Conservation (phyloP, 2,888 invertebrate genomes). For the Temnothorax ravouxi region DNA sequence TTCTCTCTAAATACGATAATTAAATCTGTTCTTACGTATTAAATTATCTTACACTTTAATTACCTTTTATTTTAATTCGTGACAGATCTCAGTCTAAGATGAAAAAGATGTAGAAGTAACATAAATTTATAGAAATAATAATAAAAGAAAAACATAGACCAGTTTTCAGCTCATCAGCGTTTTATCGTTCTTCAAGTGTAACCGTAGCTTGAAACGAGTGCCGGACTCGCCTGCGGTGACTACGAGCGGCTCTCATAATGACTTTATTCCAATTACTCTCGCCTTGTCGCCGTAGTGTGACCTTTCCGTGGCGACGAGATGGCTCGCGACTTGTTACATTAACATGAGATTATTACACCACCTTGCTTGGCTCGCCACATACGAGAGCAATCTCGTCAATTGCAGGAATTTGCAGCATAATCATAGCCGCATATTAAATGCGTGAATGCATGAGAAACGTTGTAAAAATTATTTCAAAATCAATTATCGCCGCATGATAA, state of each 20-base stretch:
- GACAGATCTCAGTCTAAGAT: background rate
- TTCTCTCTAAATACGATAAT: background rate
- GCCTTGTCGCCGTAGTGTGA: conserved; percentile 59
- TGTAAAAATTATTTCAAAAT: conserved; percentile 27
- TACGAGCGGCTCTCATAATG: conserved; percentile 52
- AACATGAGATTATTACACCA: conserved; percentile 40
- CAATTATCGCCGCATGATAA: conserved; percentile 15
- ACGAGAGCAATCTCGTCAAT: conserved; percentile 32
- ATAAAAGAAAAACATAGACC: background rate
- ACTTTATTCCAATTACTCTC: conserved; percentile 71
- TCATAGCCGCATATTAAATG: conserved; percentile 8
- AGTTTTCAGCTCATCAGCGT: conserved; percentile 4
- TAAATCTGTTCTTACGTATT: background rate
- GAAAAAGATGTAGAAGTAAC: background rate
- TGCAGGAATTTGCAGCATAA: conserved; percentile 26
- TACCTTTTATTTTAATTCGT: background rate
- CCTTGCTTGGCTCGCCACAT: background rate
- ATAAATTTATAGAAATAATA: background rate
- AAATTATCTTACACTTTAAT: background rate
- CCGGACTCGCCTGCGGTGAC: conserved; percentile 27
- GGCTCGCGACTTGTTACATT: conserved; percentile 59
- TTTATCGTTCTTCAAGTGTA: background rate
- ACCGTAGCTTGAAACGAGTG: background rate
- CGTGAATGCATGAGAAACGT: background rate
- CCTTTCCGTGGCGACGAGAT: conserved; percentile 42